These are phyloP conservation scores for Lepidurus couesii DNA, from an alignment of 1,140 invertebrate species.

Conservation along the genomic window DNA sequence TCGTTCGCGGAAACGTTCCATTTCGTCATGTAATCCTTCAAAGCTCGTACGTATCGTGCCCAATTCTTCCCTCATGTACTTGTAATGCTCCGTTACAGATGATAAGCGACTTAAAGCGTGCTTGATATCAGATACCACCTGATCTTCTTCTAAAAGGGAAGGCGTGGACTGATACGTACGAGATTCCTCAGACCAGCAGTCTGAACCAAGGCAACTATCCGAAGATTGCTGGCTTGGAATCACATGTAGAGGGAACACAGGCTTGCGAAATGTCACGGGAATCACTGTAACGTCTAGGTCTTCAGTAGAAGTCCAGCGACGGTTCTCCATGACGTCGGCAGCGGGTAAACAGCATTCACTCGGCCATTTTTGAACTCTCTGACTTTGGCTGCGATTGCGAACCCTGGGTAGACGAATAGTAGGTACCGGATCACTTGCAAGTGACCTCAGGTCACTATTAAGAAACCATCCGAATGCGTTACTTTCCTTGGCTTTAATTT, in stretches of 20 bases:
- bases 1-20: neutral
- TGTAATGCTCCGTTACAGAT: neutral
- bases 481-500: neutral
- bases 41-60: neutral
- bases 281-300: neutral
- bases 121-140: neutral
- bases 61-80: neutral
- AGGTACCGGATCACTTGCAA: neutral
- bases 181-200: neutral
- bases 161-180: constrained; percentile 12
- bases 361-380: neutral
- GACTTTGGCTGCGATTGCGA: neutral
- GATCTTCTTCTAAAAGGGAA: neutral
- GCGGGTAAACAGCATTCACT: neutral
- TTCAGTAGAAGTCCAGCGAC: neutral
- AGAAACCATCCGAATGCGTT: constrained; percentile 18
- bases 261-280: neutral
- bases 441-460: neutral
- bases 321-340: neutral
- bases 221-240: neutral
- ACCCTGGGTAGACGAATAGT: neutral
- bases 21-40: neutral
- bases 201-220: neutral
- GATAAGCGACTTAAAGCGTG: neutral
- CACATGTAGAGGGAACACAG: neutral